Percentiles rank a stretch among this genome's conserved stretches.
phyloP scores from a whole-genome alignment of 1,140 invertebrate genomes.

The Caerostris extrusa region DNA sequence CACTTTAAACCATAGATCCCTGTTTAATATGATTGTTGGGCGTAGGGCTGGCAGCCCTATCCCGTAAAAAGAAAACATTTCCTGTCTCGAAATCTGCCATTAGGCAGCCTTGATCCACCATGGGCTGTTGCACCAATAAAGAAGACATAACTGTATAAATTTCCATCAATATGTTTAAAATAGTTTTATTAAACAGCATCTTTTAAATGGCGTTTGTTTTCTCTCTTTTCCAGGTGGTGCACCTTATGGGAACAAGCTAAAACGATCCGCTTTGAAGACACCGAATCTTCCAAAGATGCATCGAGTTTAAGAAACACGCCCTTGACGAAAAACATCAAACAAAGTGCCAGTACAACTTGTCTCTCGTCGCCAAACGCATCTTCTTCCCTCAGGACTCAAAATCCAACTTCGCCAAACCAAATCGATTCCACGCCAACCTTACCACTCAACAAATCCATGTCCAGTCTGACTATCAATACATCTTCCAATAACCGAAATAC shows the following conservation, averaged over 20 bases:
- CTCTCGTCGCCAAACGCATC: conserved; percentile 30
- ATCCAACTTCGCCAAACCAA: too few species aligned
- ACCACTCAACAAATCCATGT: conserved; percentile 70
- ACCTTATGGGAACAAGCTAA: conserved; percentile 75
- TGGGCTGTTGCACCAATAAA: too few species aligned
- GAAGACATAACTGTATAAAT: too few species aligned
- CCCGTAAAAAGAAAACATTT: too few species aligned
- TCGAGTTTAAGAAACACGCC: neutral
- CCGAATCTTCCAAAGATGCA: neutral
- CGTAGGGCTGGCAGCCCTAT: too few species aligned
- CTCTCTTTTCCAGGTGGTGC: conserved; percentile 46
- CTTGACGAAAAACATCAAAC: conserved; percentile 25
- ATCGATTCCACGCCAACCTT: neutral
- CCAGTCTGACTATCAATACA: conserved; percentile 44
- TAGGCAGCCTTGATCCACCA: too few species aligned
- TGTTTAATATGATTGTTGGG: too few species aligned
- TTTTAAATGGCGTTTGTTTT: too few species aligned
- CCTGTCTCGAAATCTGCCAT: too few species aligned
- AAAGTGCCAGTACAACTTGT: conserved; percentile 57
- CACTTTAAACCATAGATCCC: too few species aligned
- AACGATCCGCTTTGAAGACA: conserved; percentile 71
- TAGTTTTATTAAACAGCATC: too few species aligned
- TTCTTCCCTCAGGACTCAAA: neutral
- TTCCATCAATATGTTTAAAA: too few species aligned
- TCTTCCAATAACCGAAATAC: neutral